Conservation (phyloP, 2,888 invertebrate species). For the Bellardia bayeri region DNA sequence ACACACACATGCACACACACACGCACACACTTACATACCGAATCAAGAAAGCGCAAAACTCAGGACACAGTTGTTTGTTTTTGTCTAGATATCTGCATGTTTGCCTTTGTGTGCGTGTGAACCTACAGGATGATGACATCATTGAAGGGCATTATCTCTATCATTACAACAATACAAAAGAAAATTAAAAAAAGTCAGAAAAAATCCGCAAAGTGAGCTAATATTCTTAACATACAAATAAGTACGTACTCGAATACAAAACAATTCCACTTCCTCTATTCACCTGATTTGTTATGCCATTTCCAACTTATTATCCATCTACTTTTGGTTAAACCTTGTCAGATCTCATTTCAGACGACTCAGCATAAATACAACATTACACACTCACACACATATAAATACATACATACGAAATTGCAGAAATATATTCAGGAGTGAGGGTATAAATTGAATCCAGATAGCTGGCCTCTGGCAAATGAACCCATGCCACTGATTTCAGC, state of each 20-base stretch:
- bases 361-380: conserved; percentile 44
- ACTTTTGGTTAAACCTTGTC: conserved; percentile 58
- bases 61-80: conserved; percentile 21
- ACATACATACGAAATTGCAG: neutral
- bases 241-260: conserved; percentile 23
- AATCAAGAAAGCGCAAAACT: neutral
- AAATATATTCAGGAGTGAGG: neutral
- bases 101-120: conserved; percentile 39
- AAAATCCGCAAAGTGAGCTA: conserved; percentile 54
- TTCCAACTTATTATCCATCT: conserved; percentile 57
- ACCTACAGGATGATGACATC: conserved; percentile 59
- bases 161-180: conserved; percentile 45
- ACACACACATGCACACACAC: too few relatives aligned
- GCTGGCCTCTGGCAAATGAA: conserved; percentile 45
- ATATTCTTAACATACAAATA: conserved; percentile 47
- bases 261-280: conserved; percentile 25
- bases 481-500: neutral
- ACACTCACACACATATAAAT: neutral
- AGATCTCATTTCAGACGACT: conserved; percentile 51
- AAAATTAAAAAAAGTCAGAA: conserved; percentile 28
- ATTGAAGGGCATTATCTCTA: conserved; percentile 64
- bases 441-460: neutral
- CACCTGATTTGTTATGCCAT: conserved; percentile 42
- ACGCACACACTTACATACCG: neutral
- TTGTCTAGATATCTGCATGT: neutral